Evolutionary conservation across 2,113 vertebrate genomes (phyloP), one percentile per base, ranked within the genome.

Genomic region (Datnioides undecimradiatus): DNA sequence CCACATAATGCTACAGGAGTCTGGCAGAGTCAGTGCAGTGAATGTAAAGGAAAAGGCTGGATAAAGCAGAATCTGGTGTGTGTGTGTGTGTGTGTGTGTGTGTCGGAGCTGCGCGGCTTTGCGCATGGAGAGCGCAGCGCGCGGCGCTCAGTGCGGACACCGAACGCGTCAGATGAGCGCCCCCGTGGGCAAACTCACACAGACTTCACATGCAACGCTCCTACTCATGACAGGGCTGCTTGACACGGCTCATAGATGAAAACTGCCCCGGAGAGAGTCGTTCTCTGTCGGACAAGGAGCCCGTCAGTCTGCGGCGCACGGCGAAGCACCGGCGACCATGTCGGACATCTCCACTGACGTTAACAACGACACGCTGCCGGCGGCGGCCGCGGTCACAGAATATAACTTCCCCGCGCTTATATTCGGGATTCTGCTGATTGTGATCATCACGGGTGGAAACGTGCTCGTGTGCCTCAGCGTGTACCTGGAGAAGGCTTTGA

Each of bases 401-500:
- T 67, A 93, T 83, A 94, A 95, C 71, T 82, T 96, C 74, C 89
- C 95, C 1, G 94, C 96, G 83, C 93, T 97, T 31, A 71, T 97
- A 9, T 93, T 97, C 84, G 97, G 97, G 60, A 68, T 96, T 63
- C 31, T 96, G 40, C 95, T 99, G 46, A 97, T 98, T 45, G 89
- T 96, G 19, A 48, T 90, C 21, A 94, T 97, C 82, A 93, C 95
- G 25, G 93, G 95, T 0, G 98, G 97, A 21, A 98, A 99, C 86
- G 90, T 96, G 72, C 95, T 99, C 0, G 97, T 99, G 78, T 98
- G 97, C 60, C 82, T 96, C 12, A 97, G 98, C 87, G 97, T 98
- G 74, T 96, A 95, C 80, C 87, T 94, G 59, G 97, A 97, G 92
- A 97, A 97, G 82, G 94, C 96, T 41, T 86, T 99, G 54, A 97